phyloP scores from a whole-genome alignment of 1,140 invertebrate species.

The Drosophila rufa region DNA sequence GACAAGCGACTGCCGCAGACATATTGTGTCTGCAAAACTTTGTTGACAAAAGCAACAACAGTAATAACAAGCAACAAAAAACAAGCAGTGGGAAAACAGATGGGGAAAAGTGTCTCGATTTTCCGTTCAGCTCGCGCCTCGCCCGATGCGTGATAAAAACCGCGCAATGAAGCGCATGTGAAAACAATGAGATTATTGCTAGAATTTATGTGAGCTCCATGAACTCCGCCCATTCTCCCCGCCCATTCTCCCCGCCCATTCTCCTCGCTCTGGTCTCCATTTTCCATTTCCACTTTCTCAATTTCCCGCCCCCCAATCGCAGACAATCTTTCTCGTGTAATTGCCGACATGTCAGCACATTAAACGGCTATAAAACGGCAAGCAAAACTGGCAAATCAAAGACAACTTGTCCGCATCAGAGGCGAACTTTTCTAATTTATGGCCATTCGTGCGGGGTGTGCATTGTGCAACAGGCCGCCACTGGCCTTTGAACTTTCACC shows the following conservation, averaged over 20 bases:
- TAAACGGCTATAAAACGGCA: slow-evolving; percentile 77
- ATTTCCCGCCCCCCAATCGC: slow-evolving; percentile 10
- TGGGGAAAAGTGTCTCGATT: slow-evolving; percentile 57
- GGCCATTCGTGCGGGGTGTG: slow-evolving; percentile 35
- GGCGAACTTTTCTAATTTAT: slow-evolving; percentile 78
- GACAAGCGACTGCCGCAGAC: slow-evolving; percentile 65
- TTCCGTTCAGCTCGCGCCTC: slow-evolving; percentile 25
- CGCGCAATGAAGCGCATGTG: slow-evolving; percentile 72
- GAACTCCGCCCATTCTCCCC: slow-evolving; percentile 29
- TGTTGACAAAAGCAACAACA: slow-evolving; percentile 67
- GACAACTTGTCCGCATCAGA: slow-evolving; percentile 71
- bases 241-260: background rate
- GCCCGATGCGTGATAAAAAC: slow-evolving; percentile 57
- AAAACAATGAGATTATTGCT: slow-evolving; percentile 82
- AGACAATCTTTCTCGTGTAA: slow-evolving; percentile 59
- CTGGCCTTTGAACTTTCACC: slow-evolving; percentile 55
- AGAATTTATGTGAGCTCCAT: slow-evolving; percentile 71
- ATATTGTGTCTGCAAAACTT: slow-evolving; percentile 82
- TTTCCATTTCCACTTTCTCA: slow-evolving; percentile 19
- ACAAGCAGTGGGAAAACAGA: slow-evolving; percentile 29
- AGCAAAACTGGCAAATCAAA: slow-evolving; percentile 75
- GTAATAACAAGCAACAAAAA: slow-evolving; percentile 30
- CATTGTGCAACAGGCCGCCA: slow-evolving; percentile 62
- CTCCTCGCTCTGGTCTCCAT: background rate
- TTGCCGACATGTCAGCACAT: slow-evolving; percentile 81